Evolutionary conservation across 1,140 invertebrate genomes (phyloP), one percentile per base, ranked within the genome.

Genomic region (Drosophila guanche): DNA sequence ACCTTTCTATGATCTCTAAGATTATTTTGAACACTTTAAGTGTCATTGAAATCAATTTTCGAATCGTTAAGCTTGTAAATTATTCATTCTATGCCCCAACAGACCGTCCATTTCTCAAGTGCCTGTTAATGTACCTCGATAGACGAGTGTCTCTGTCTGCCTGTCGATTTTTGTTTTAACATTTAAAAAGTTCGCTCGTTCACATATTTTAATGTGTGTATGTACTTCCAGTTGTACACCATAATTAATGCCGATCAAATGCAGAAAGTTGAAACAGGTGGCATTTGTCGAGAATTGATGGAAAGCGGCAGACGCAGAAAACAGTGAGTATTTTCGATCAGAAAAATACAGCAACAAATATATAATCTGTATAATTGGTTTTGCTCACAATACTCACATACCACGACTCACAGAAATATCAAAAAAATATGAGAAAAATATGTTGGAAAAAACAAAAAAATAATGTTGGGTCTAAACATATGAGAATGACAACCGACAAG

Each of bases 21-120:
- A 76, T 90, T 79, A 66, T 86, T 53, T 89, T 79, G 79, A 75
- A 83, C 79, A 74, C 75, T 89, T 79, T 85, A 77, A 85, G 80
- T 85, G 77, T 60, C 72, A 77, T 75, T 78, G 67, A 79, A 90
- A 89, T 89, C 84, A 90, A 90, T 90, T 89, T 90, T 85, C 72
- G 75, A 76, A 85, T 90, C 89, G 70, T 89, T 90, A 90, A 89
- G 85, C 77, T 79, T 66, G 48, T 90, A 83, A 90, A 83, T 90
- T 85, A 90, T 89, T 71, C 79, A 76, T 83, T 69, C 41, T 46
- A 6, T 27, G 1, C 0, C 6, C 27, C 6, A 29, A 29, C 6
- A 29, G 27, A 37, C 3, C 33, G 10, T 10, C 33, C 33, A 12
- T 37, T 12, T 12, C 33, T 37, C 33, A 37, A 10, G 33, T 37